Evolutionary conservation across 2,888 invertebrate genomes (phyloP).

Genomic region (Chaitophorus viminalis): DNA sequence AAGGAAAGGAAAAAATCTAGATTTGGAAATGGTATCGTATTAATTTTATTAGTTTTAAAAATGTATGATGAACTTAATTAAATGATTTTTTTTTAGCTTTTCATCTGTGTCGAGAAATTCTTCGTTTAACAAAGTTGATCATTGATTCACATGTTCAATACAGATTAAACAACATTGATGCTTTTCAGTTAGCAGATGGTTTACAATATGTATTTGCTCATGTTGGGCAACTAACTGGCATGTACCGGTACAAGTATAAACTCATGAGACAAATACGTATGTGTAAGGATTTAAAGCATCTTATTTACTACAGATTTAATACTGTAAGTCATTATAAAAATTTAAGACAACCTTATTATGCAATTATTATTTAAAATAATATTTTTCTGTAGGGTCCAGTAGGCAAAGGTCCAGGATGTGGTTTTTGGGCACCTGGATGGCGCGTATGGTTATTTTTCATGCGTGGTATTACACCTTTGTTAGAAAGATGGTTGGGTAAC

Average conservation of each 20-base stretch:
- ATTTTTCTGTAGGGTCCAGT: constrained; percentile 83
- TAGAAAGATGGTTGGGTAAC: constrained; percentile 99
- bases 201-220: constrained; percentile 99
- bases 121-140: constrained; percentile 96
- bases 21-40: constrained; percentile 84
- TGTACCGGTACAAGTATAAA: constrained; percentile 99
- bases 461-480: constrained; percentile 96
- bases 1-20: constrained; percentile 99
- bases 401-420: constrained; percentile 98
- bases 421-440: constrained; percentile 99
- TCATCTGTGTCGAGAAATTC: constrained; percentile 98
- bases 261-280: constrained; percentile 98
- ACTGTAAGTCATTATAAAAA: constrained; percentile 76
- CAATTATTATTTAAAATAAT: constrained; percentile 61
- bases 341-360: neutral
- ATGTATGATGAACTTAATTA: constrained; percentile 21
- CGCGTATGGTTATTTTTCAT: constrained; percentile 99
- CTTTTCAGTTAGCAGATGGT: constrained; percentile 97
- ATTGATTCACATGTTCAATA: constrained; percentile 99
- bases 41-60: neutral
- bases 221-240: constrained; percentile 98
- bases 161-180: constrained; percentile 98
- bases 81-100: constrained; percentile 76
- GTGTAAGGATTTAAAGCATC: constrained; percentile 99
- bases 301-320: constrained; percentile 98